These are phyloP conservation scores for Poecilia picta DNA, from an alignment of 2,797 vertebrate species.

Conservation along the genomic window DNA sequence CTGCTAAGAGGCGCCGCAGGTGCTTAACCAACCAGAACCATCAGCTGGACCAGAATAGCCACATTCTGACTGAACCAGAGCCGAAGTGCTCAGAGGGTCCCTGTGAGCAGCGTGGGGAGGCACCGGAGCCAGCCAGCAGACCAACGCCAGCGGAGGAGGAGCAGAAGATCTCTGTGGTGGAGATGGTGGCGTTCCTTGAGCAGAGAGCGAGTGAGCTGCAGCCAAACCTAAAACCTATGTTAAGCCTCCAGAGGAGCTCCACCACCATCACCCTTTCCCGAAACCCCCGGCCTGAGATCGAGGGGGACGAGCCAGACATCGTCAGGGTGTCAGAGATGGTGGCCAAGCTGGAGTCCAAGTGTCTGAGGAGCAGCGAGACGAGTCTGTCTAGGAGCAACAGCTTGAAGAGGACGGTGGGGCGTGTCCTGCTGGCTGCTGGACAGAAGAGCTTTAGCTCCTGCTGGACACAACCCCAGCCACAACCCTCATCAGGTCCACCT, in stretches of 20 bases:
- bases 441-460: constrained; percentile 46
- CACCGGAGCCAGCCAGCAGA: not conserved
- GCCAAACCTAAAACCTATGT: constrained; percentile 76
- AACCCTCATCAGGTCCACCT: not conserved
- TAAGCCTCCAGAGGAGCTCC: constrained; percentile 60
- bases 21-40: constrained; percentile 71
- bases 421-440: constrained; percentile 83
- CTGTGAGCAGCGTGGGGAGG: rapidly evolving
- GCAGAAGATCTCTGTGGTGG: constrained; percentile 86
- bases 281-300: constrained; percentile 13
- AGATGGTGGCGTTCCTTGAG: constrained; percentile 96
- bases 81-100: rapidly evolving
- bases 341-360: constrained; percentile 91
- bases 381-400: constrained; percentile 88
- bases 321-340: constrained; percentile 93
- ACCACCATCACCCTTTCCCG: constrained; percentile 74
- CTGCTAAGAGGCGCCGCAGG: constrained; percentile 89
- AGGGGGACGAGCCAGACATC: constrained; percentile 81
- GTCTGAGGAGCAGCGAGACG: constrained; percentile 79
- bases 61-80: constrained; percentile 17
- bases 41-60: constrained; percentile 43
- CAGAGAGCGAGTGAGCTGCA: constrained; percentile 84
- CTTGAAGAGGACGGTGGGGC: constrained; percentile 86
- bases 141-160: constrained; percentile 22
- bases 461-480: not conserved